A percentile compares a stretch with the other conserved stretches of the same genome.
phyloP scores from a whole-genome alignment of 1,140 invertebrate genomes.

The Drosophila murphyi region DNA sequence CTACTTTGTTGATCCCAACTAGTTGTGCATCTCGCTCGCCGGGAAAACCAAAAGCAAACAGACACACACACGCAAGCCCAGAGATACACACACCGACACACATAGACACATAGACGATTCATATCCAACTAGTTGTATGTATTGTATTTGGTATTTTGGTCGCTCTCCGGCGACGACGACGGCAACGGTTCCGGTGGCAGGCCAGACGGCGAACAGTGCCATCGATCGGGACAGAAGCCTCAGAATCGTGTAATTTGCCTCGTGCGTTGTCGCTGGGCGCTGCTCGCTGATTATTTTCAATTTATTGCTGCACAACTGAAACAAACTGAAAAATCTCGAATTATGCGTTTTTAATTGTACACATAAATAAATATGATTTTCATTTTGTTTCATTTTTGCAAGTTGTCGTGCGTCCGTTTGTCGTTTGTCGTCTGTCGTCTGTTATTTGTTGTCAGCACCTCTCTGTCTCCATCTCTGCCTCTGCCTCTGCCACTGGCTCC shows the following conservation, averaged over 20 bases:
- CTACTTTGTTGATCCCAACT: constrained; percentile 41
- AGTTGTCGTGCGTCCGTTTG: constrained; percentile 40
- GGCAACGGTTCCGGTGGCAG: constrained; percentile 59
- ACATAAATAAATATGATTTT: constrained; percentile 35
- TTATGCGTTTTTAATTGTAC: constrained; percentile 63
- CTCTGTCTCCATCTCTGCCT: constrained; percentile 13
- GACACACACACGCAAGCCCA: not conserved
- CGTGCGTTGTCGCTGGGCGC: constrained; percentile 67
- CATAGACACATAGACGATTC: constrained; percentile 20
- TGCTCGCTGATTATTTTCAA: constrained; percentile 53
- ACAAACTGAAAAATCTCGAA: constrained; percentile 57
- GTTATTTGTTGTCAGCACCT: constrained; percentile 11
- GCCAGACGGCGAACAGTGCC: constrained; percentile 60
- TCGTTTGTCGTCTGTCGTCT: constrained; percentile 18
- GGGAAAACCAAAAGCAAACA: constrained; percentile 24
- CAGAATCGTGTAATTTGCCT: constrained; percentile 81
- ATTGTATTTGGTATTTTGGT: constrained; percentile 50
- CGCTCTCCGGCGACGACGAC: constrained; percentile 38
- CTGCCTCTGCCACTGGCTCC: constrained; percentile 14
- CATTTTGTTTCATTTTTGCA: constrained; percentile 65
- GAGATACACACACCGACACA: constrained; percentile 15
- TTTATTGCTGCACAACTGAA: constrained; percentile 52
- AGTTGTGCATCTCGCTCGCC: constrained; percentile 59
- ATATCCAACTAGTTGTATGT: constrained; percentile 49
- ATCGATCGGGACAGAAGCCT: constrained; percentile 64